Evolutionary conservation across 2,797 vertebrate genomes (phyloP), one percentile per base, ranked within the genome.

Genomic region (Micromesistius poutassou): DNA sequence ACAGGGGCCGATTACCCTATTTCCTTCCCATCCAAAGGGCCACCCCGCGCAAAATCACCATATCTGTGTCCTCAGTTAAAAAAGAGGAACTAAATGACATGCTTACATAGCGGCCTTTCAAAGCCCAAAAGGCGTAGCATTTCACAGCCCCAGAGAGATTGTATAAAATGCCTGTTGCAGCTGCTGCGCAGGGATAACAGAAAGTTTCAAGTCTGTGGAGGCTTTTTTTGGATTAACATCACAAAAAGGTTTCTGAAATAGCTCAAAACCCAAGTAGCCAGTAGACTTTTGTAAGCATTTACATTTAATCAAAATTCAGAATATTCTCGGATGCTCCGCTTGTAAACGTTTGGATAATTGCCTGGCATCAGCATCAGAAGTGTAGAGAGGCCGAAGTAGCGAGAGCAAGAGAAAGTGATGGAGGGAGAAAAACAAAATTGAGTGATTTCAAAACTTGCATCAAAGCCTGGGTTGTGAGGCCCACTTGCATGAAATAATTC

Each of bases 391-490:
- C 77, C 81, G 80, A 55, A 19, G 81, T 86, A 90, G 80, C 83
- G 86, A 90, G 89, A 90, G 86, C 89, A 89, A 87, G 83, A n/a
- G 22, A 91, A 89, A 90, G 86, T 87, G 85, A 82, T 76, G 83
- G 82, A 74, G 42, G 81, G 87, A 90, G 80, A 85, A 82, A 87
- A 83, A 90, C 80, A 72, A 84, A 90, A 55, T 22, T 4, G 36
- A 71, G 83, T 87, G 84, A 87, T 89, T 85, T 82, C 87, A 84
- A 90, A 90, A 88, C 83, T 85, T 88, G 86, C 83, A 86, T 90
- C 87, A 81, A 38, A 38, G 36, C 36, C 74, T 55, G 74, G 83
- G 83, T 84, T 74, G 9, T 38, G 36, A 36, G 36, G 7, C 36
- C 36, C 36, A 38, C 9, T n/a, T n/a, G n/a, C n/a, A n/a, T 55